A percentile compares a stretch with the other conserved stretches of the same genome.
phyloP scores from a whole-genome alignment of 2,113 vertebrate species.

The Climacteris rufus region DNA sequence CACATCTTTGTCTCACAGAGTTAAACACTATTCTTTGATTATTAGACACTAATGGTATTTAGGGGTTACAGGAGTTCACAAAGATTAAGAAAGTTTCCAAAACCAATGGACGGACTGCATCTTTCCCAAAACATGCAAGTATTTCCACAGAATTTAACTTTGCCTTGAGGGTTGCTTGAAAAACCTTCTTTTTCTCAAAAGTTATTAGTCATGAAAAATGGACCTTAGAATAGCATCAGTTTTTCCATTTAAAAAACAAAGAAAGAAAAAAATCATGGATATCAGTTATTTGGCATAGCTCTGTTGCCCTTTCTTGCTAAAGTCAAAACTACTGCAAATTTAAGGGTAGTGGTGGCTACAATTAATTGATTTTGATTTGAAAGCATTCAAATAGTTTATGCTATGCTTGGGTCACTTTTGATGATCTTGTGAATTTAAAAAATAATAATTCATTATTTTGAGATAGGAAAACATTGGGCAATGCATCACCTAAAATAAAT shows the following conservation, averaged over 20 bases:
- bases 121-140: background rate
- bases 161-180: background rate
- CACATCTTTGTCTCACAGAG: background rate
- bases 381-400: background rate
- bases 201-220: background rate
- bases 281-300: background rate
- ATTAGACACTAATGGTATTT: background rate
- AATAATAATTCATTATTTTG: background rate
- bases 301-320: background rate
- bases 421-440: background rate
- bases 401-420: background rate
- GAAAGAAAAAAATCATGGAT: background rate
- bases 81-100: background rate
- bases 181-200: background rate
- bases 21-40: background rate
- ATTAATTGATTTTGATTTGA: background rate
- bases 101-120: background rate
- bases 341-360: fast-evolving
- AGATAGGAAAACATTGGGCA: background rate
- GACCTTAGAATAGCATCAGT: no score
- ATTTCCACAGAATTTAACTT: background rate
- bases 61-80: background rate
- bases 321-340: background rate
- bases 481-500: background rate
- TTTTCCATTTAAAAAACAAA: background rate